These are phyloP conservation scores for Pissodes strobi DNA, from an alignment of 1,140 invertebrate species.

Conservation along the genomic window DNA sequence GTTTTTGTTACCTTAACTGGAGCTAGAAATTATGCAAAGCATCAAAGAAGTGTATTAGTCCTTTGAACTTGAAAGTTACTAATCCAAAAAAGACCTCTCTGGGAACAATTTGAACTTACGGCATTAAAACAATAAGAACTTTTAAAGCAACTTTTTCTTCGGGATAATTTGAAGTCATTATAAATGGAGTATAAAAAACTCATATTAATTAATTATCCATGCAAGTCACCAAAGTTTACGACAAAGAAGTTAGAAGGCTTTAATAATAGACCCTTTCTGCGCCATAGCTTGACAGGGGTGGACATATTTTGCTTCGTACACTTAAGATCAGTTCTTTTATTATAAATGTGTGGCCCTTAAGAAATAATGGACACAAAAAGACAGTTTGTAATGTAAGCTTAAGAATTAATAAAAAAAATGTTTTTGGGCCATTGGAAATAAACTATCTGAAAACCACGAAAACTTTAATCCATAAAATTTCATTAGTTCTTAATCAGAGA, in stretches of 20 bases:
- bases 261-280: slow-evolving; percentile 29
- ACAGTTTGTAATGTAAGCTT: too few relatives aligned
- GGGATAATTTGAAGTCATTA: slow-evolving; percentile 31
- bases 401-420: too few relatives aligned
- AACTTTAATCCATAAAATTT: too few relatives aligned
- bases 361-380: too few relatives aligned
- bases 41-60: slow-evolving; percentile 36
- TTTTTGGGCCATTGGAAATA: too few relatives aligned
- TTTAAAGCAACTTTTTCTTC: slow-evolving; percentile 36
- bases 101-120: slow-evolving; percentile 37
- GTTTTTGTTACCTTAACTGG: slow-evolving; percentile 23
- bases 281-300: background rate
- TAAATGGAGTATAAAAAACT: slow-evolving; percentile 37
- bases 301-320: background rate
- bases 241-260: slow-evolving; percentile 16
- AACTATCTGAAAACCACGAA: too few relatives aligned
- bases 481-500: too few relatives aligned
- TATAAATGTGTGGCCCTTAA: too few relatives aligned
- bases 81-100: slow-evolving; percentile 34
- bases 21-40: slow-evolving; percentile 34
- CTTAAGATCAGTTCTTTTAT: background rate
- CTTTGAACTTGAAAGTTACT: slow-evolving; percentile 27
- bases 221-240: slow-evolving; percentile 34
- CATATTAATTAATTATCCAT: slow-evolving; percentile 39
- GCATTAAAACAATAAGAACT: slow-evolving; percentile 36